These are phyloP conservation scores for Pollenia amentaria DNA, from an alignment of 2,888 invertebrate genomes.

Conservation along the genomic window DNA sequence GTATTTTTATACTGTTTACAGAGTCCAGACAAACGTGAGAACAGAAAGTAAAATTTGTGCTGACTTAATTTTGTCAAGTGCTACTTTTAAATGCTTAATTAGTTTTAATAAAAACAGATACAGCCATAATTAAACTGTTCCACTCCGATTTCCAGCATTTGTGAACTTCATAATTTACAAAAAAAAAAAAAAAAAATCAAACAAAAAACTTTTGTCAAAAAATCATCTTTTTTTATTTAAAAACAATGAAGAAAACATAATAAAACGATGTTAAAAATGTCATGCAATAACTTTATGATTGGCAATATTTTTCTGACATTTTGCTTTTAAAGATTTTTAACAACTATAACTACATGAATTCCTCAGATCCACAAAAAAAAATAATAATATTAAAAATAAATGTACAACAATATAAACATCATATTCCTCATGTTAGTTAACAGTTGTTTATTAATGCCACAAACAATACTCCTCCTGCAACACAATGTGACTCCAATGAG, in stretches of 20 bases:
- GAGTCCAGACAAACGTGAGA: not conserved
- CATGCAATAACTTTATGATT: slow-evolving; percentile 78
- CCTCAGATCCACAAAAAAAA: slow-evolving; percentile 49
- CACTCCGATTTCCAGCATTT: slow-evolving; percentile 13
- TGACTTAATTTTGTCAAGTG: slow-evolving; percentile 26
- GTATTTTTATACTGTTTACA: no score
- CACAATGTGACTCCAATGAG: slow-evolving; percentile 61
- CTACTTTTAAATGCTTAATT: slow-evolving; percentile 49
- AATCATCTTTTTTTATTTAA: not conserved
- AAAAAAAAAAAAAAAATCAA: not conserved
- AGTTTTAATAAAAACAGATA: slow-evolving; percentile 42
- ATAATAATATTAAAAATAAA: not conserved
- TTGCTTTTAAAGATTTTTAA: slow-evolving; percentile 61
- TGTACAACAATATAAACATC: slow-evolving; percentile 42
- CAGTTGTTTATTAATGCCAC: slow-evolving; percentile 62
- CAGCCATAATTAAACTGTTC: slow-evolving; percentile 25
- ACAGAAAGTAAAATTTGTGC: not conserved
- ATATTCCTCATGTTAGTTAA: slow-evolving; percentile 61
- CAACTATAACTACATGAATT: slow-evolving; percentile 72
- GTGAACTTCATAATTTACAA: not conserved
- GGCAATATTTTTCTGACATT: slow-evolving; percentile 75
- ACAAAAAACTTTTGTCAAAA: not conserved
- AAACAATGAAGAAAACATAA: slow-evolving; percentile 67
- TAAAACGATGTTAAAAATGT: slow-evolving; percentile 76
- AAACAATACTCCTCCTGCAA: slow-evolving; percentile 43